Conservation (phyloP, 2,797 vertebrate species). For the Nyctibius grandis region DNA sequence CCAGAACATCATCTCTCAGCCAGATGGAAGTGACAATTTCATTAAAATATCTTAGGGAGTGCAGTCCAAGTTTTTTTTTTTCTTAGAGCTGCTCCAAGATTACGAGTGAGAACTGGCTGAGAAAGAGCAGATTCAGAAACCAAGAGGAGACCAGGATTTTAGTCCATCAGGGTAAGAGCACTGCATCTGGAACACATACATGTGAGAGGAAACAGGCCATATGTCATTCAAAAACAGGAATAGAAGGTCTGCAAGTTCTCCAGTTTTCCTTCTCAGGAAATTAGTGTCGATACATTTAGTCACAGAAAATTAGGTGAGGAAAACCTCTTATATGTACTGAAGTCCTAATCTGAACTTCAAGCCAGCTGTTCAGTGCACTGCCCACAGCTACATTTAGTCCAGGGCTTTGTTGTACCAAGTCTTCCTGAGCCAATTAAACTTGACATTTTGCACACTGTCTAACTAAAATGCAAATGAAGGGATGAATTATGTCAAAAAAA, state of each 20-base stretch:
- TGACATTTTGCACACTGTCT: constrained; percentile 69
- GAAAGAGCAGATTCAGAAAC: neutral
- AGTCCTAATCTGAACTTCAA: constrained; percentile 12
- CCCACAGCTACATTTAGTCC: constrained; percentile 30
- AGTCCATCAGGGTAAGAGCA: neutral
- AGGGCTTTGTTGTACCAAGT: constrained; percentile 58
- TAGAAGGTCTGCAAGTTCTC: neutral
- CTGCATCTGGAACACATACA: neutral
- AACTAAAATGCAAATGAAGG: constrained; percentile 79
- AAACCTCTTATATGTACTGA: neutral
- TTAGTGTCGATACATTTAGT: neutral
- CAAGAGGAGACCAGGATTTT: neutral
- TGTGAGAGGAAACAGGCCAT: rapidly evolving
- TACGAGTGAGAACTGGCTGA: neutral
- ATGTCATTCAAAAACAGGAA: neutral
- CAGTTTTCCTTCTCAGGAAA: neutral
- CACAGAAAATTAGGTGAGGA: neutral
- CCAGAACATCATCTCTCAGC: neutral
- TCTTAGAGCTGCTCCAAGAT: neutral
- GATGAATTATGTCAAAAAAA: constrained; percentile 69
- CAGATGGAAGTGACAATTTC: neutral
- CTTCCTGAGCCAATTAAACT: constrained; percentile 72
- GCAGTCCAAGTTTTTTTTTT: neutral
- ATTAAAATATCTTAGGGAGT: neutral
- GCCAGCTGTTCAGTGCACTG: constrained; percentile 24